Base-by-base conservation (phyloP, 2,113 vertebrate species). In the Andinoacara biseriatus region DNA sequence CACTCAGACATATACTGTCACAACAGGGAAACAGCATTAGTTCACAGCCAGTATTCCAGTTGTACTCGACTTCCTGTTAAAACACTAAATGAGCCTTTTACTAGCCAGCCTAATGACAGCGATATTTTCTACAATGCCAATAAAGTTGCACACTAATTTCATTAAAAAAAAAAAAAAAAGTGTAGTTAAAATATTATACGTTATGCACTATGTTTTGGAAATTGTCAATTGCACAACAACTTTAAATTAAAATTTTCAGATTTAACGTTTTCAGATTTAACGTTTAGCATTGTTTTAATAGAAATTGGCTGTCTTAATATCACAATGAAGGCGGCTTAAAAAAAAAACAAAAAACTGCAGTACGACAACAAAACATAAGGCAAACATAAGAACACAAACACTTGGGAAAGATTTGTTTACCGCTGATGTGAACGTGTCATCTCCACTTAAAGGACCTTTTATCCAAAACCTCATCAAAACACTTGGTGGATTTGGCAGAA, bases 1-100 rank as follows among this genome's bases (percentile, higher is more conserved):
- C 87, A 91, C 87, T 90, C 40, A 43, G 63, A 85, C 43, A 74
- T 67, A 67, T 31, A 82, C 69, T 57, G 67, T 86, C 69, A 84
- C 86, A 78, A 69, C 2, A 74, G 52, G 22, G 2, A 72, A 85
- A 74, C 14, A 18, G 46, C 5, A 31, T 80, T 9, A 14, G 43
- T 65, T 76, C 33, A 26, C 40, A 22, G 22, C 52, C 46, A 52
- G 26, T 13, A 54, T 0, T 14, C 67, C 2, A 60, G 1, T 57
- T n/a, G 20, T 40, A 17, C 40, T 31, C 10, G 15, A n/a, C 13
- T 56, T 78, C 18, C 22, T 0, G 33, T 4, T 35, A 33, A 24
- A 14, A 54, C 24, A 74, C 13, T n/a, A n/a, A 63, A 43, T 76
- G 11, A 22, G 52, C 31, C 40, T 33, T 58, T 72, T 38, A 43